Base-by-base conservation (phyloP, 2,797 vertebrate species). In the Semaprochilodus insignis region DNA sequence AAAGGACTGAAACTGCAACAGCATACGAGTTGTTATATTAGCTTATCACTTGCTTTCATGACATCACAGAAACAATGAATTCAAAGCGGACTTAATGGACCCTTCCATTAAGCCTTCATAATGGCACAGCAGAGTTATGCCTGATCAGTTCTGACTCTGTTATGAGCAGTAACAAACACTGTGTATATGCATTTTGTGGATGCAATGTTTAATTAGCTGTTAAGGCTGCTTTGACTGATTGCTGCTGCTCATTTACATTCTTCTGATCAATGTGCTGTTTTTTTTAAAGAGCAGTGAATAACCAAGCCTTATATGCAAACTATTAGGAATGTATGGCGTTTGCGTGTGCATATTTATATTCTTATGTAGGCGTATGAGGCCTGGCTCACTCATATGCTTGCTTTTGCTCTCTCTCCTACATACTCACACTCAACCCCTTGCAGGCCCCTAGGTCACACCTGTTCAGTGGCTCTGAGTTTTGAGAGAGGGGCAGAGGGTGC, bases 391-490 rank as follows among this genome's bases (percentile, higher is more conserved):
- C 48, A 34, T 75, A 71, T 52, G 27, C 66, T 63, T 65, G 17
- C 16, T 71, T 52, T 67, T 36, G 51, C 72, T 40, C 72, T 5
- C n/a, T 51, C 52, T 66, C 74, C 23, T 52, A 19, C 76, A 54
- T 57, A 66, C 48, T 55, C 67, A 34, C 40, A 65, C 59, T 15
- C 67, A 0, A 14, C 27, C 23, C 74, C 44, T 88, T 85, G 70
- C 65, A 79, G 86, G 81, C 90, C 89, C 88, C 57, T 65, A 17
- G 82, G 90, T 92, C 92, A 91, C 93, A 94, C 93, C 93, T 93
- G 94, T 92, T 93, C 89, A 86, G 84, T 54, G 73, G 79, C 87
- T 92, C 82, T 84, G 51, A 87, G 85, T 83, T 48, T 74, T 81
- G 76, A 59, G 31, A 19, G 59, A 19, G 23, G 40, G 65, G 36